Evolutionary conservation across 2,113 vertebrate species (phyloP).

Genomic region (Boulengeromyrus knoepffleri): DNA sequence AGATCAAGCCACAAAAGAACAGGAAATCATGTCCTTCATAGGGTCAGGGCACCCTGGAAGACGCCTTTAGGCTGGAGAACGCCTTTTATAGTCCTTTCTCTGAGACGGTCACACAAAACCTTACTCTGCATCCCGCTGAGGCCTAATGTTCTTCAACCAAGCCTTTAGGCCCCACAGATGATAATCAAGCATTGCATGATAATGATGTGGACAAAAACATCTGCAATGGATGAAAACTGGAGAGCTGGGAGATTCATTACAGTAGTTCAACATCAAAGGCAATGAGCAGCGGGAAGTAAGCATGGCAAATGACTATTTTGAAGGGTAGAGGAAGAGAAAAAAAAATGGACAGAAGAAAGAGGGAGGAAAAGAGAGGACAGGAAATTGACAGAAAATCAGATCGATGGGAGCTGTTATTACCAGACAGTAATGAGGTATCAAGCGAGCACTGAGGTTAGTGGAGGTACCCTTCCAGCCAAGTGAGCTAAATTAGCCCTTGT

Average conservation of each 20-base stretch:
- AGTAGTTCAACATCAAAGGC: neutral
- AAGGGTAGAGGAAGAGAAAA: neutral
- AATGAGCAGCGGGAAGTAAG: neutral
- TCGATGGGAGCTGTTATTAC: slow-evolving; percentile 30
- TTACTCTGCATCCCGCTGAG: neutral
- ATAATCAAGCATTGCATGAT: neutral
- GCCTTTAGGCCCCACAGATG: neutral
- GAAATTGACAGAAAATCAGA: slow-evolving; percentile 7
- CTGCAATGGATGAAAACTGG: neutral
- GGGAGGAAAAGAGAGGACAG: neutral
- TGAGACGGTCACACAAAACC: neutral
- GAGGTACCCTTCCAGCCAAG: slow-evolving; percentile 30
- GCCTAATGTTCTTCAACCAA: neutral
- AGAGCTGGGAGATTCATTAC: neutral
- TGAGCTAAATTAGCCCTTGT: slow-evolving; percentile 33
- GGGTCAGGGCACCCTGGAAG: neutral
- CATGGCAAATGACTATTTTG: neutral
- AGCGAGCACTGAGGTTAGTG: slow-evolving; percentile 32
- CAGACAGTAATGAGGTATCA: slow-evolving; percentile 34
- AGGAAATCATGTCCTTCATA: neutral
- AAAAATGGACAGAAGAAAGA: too few species aligned
- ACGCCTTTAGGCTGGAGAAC: too few species aligned
- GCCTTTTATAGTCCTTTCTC: neutral
- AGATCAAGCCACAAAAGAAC: neutral
- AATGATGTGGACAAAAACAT: neutral